phyloP scores from a whole-genome alignment of 2,888 invertebrate genomes.

The Maniola hyperantus region DNA sequence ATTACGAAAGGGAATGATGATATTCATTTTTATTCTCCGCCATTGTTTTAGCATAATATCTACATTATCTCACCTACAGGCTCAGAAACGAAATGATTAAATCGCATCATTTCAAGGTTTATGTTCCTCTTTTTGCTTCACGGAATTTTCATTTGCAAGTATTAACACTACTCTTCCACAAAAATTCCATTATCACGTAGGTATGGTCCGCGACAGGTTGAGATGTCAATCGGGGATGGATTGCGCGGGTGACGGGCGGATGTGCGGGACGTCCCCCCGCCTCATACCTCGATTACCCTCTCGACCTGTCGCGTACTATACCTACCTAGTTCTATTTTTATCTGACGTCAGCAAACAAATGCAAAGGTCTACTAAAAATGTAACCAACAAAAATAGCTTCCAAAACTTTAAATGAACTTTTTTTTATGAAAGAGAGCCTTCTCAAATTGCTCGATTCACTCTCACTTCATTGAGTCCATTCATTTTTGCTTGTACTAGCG shows the following conservation, averaged over 20 bases:
- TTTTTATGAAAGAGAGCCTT: background rate
- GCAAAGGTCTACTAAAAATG: background rate
- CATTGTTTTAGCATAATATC: constrained; percentile 71
- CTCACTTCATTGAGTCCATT: background rate
- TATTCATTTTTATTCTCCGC: constrained; percentile 70
- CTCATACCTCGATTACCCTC: no score
- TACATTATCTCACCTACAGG: constrained; percentile 66
- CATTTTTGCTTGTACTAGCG: background rate
- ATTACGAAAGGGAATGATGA: constrained; percentile 53
- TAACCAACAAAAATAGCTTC: background rate
- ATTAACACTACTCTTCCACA: constrained; percentile 1
- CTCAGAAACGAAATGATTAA: constrained; percentile 71
- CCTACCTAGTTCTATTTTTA: background rate
- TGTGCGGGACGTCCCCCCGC: no score
- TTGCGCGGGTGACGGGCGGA: no score
- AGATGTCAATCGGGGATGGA: no score
- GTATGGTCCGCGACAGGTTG: no score
- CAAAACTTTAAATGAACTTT: background rate
- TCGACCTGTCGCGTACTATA: no score
- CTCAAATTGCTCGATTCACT: background rate
- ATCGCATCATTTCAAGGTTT: constrained; percentile 59
- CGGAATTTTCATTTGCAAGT: constrained; percentile 33
- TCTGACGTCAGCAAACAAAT: background rate
- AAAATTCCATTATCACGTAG: constrained; percentile 17
- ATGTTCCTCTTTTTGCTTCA: constrained; percentile 40